Evolutionary conservation across 2,113 vertebrate species (phyloP).

Genomic region (Chaenogobius annularis): DNA sequence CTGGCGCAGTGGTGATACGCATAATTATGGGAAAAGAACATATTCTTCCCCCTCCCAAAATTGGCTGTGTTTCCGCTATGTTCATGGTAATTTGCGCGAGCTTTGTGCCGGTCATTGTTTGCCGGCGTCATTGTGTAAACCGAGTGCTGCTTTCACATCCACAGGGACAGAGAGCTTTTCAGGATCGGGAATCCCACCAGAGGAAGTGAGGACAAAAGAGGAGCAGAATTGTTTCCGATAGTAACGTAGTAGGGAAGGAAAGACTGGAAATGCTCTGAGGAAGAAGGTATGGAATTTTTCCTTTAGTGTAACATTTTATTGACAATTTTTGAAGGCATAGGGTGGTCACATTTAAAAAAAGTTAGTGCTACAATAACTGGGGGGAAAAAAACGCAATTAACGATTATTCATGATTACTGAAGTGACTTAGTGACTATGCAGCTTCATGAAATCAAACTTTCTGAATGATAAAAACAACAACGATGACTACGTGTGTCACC

Average conservation of each 20-base stretch:
- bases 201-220: constrained; percentile 65
- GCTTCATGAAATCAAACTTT: too few species aligned
- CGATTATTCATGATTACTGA: too few species aligned
- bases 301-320: not conserved
- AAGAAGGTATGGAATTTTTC: not conserved
- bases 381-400: too few species aligned
- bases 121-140: constrained; percentile 66
- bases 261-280: constrained; percentile 51
- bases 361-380: too few species aligned
- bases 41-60: constrained; percentile 44
- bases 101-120: constrained; percentile 68
- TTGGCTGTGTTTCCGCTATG: constrained; percentile 54
- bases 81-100: constrained; percentile 55
- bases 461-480: too few species aligned
- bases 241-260: not conserved
- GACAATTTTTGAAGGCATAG: not conserved
- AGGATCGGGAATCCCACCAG: constrained; percentile 70
- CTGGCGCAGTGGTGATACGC: constrained; percentile 48
- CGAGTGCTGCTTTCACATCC: constrained; percentile 56
- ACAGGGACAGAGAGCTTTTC: constrained; percentile 65
- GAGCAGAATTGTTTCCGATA: constrained; percentile 19
- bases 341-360: too few species aligned
- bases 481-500: too few species aligned
- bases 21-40: constrained; percentile 55
- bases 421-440: too few species aligned